Evolutionary conservation across 2,113 vertebrate genomes (phyloP).

Genomic region (Hirundichthys speculiger): DNA sequence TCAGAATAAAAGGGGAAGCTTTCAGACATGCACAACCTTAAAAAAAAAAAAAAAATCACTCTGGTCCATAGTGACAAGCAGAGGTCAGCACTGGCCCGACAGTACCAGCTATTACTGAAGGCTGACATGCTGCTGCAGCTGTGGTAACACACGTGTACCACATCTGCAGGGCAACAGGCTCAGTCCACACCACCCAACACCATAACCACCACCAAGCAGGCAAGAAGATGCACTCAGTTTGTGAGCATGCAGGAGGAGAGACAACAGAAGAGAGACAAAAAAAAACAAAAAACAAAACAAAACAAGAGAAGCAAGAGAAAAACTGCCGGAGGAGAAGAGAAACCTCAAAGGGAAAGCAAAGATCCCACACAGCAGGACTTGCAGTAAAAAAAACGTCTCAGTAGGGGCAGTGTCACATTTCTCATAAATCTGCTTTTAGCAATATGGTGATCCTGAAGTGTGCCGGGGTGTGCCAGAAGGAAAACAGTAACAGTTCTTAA

Average conservation of each 20-base stretch:
- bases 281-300: slow-evolving; percentile 2
- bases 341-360: not conserved
- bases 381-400: not conserved
- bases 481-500: not conserved
- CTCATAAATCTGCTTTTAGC: no score
- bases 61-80: slow-evolving; percentile 73
- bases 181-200: slow-evolving; percentile 65
- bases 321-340: slow-evolving; percentile 10
- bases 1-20: not conserved
- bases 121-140: slow-evolving; percentile 55
- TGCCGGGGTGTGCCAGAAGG: no score
- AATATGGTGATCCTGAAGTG: not conserved
- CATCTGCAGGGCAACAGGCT: slow-evolving; percentile 65
- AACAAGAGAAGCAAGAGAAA: slow-evolving; percentile 5
- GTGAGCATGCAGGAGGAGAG: slow-evolving; percentile 67
- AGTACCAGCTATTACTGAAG: slow-evolving; percentile 86
- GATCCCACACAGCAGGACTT: slow-evolving; percentile 1
- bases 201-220: slow-evolving; percentile 69
- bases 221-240: slow-evolving; percentile 56
- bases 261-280: not conserved
- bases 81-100: slow-evolving; percentile 91
- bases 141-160: slow-evolving; percentile 66
- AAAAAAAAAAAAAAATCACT: not conserved
- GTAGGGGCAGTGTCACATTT: slow-evolving; percentile 4
- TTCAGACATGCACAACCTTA: slow-evolving; percentile 30